Percentiles rank a stretch among this genome's conserved stretches.
phyloP scores from a whole-genome alignment of 1,140 invertebrate genomes.

The Xylocopa sonorina region DNA sequence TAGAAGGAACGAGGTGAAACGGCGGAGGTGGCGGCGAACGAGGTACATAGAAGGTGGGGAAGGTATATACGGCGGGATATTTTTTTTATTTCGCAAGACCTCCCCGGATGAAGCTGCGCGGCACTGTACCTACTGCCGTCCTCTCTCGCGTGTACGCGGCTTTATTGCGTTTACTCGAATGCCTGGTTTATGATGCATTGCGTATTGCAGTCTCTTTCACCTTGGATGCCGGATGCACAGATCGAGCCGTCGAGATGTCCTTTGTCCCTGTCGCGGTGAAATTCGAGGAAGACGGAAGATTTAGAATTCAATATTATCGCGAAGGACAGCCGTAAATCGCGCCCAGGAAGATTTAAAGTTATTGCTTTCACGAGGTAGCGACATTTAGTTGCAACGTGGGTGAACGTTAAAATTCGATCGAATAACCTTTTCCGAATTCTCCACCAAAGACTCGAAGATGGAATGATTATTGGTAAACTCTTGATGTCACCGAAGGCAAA shows the following conservation, averaged over 20 bases:
- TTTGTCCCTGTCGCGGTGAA: slow-evolving; percentile 12
- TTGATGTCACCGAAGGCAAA: too few species aligned
- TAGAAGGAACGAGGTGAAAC: background rate
- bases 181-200: slow-evolving; percentile 47
- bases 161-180: slow-evolving; percentile 33
- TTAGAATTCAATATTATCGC: slow-evolving; percentile 13
- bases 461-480: too few species aligned
- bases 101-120: slow-evolving; percentile 20
- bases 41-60: background rate
- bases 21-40: background rate
- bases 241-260: slow-evolving; percentile 27
- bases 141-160: background rate
- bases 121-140: background rate
- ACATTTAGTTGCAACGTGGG: background rate
- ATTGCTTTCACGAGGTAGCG: background rate
- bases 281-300: slow-evolving; percentile 5
- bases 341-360: background rate
- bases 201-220: slow-evolving; percentile 41
- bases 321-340: slow-evolving; percentile 3
- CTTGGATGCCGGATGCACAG: slow-evolving; percentile 31
- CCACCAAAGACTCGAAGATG: too few species aligned
- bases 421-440: too few species aligned
- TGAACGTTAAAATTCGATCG: background rate
- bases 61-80: too few species aligned
- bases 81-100: slow-evolving; percentile 49